Conservation (phyloP, 2,113 vertebrate species). For the Onychostoma macrolepis region DNA sequence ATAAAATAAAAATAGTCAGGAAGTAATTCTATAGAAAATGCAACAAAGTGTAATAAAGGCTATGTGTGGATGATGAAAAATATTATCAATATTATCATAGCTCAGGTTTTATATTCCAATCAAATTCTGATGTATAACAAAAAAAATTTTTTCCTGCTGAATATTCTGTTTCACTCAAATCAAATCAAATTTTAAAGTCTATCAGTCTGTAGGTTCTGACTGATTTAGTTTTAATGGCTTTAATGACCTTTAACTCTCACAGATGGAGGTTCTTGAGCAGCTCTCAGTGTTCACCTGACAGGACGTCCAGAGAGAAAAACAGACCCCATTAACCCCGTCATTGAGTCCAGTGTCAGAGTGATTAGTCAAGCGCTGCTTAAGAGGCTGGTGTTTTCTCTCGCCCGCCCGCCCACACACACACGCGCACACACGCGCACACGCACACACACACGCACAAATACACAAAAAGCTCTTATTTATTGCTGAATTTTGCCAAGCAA, state of each 20-base stretch:
- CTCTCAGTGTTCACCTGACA: constrained; percentile 52
- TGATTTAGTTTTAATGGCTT: background rate
- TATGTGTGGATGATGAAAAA: background rate
- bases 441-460: background rate
- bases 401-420: background rate
- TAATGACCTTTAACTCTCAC: background rate
- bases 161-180: background rate
- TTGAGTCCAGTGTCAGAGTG: constrained; percentile 61
- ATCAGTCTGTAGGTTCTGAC: background rate
- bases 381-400: constrained; percentile 35
- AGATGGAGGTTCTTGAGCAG: background rate
- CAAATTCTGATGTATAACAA: background rate
- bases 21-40: background rate
- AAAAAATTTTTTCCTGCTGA: background rate
- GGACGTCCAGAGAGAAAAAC: constrained; percentile 56
- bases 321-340: constrained; percentile 67
- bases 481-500: too few species aligned
- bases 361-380: constrained; percentile 62
- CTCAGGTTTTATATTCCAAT: background rate
- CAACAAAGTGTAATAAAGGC: background rate
- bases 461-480: too few species aligned
- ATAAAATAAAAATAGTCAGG: background rate
- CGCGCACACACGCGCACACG: constrained; percentile 5
- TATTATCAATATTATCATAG: background rate
- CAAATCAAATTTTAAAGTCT: background rate